Evolutionary conservation across 2,888 invertebrate species (phyloP).

Genomic region (Eledona agricola): DNA sequence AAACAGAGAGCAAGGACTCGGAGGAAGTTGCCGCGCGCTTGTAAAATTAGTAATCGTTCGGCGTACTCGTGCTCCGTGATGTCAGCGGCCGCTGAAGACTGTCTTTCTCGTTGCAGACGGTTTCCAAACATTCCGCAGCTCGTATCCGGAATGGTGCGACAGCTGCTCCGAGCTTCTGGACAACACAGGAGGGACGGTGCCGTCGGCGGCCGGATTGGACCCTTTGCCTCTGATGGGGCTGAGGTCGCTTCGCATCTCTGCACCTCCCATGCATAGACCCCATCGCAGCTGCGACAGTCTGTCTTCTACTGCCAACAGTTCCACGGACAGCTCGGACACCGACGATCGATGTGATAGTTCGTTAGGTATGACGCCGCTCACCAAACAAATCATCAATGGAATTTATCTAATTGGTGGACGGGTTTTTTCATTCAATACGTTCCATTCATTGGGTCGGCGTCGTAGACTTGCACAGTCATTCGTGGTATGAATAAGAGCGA

Average conservation of each 20-base stretch:
- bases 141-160: conserved; percentile 93
- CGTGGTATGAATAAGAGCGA: too few relatives aligned
- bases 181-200: conserved; percentile 49
- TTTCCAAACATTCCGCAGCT: conserved; percentile 81
- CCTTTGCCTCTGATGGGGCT: conserved; percentile 59
- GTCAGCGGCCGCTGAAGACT: too few relatives aligned
- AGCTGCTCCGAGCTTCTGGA: conserved; percentile 69
- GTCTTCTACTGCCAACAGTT: conserved; percentile 61
- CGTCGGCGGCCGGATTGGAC: conserved; percentile 52
- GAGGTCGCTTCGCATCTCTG: conserved; percentile 59
- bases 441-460: background rate
- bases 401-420: conserved; percentile 16
- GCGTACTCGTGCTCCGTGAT: background rate
- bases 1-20: conserved; percentile 1
- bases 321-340: conserved; percentile 62
- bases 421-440: conserved; percentile 23
- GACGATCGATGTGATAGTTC: conserved; percentile 65
- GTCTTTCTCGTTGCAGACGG: conserved; percentile 76
- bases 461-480: conserved; percentile 21
- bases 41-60: conserved; percentile 7
- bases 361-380: conserved; percentile 53
- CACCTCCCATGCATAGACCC: conserved; percentile 52
- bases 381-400: conserved; percentile 15
- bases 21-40: conserved; percentile 11
- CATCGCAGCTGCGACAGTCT: conserved; percentile 58